Base-by-base conservation (phyloP, 2,888 invertebrate species). In the Thymelicus lineola region DNA sequence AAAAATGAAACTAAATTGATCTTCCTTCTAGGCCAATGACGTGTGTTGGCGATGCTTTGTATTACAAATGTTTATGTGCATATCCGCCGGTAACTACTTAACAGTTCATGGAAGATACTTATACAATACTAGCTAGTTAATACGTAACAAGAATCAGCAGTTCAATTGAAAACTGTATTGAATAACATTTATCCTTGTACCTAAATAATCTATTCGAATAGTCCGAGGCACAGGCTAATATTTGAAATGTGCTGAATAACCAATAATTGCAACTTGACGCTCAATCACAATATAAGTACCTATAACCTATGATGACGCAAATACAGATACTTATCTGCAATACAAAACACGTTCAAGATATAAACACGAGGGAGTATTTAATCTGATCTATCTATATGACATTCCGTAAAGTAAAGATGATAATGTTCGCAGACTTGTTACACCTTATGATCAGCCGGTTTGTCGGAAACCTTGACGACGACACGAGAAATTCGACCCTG, bases 401-500 rank as follows among this genome's bases (percentile, higher is more conserved):
- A 50, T 50, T 66, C 59, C 48, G 59, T 50, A 50, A 42, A 59
- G 38, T 60, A n/a, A 17, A 35, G 42, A 66, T 66, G 50, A 17
- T 50, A 60, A 66, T 48, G 38, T 60, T 59, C 14, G 59, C 59
- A 67, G 42, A 42, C 66, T 42, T 42, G 50, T 67, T 60, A 53
- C 57, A 67, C 53, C 59, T 67, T 67, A 28, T 42, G 42, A 67
- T 53, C 59, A 17, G n/a, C 42, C 53, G 50, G 59, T 59, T 59
- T 10, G 65, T 28, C 45, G 42, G 66, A 45, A 59, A 80, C 87
- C 88, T 88, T 87, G 87, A 80, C 79, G 87, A 80, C 79, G 80
- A 80, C 77, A 75, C 70, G 28, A 81, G 86, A 85, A 85, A 87
- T 85, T 80, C 78, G 80, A 87, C 78, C 83, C 84, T 79, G 75